These are phyloP conservation scores for Caradrina kadenii DNA, from an alignment of 2,888 invertebrate species.

Conservation along the genomic window DNA sequence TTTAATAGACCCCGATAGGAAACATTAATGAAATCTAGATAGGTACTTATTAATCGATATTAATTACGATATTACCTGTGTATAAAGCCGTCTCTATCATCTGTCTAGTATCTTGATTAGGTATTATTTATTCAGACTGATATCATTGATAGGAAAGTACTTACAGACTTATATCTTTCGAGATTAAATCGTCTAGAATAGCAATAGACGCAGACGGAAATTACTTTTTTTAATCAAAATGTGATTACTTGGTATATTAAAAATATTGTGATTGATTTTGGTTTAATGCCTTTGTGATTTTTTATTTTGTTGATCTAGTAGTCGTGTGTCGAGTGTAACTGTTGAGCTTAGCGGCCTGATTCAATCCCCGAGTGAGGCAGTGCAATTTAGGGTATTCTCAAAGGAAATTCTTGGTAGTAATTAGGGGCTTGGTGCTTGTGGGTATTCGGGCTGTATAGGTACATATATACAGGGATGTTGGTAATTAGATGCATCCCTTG, in stretches of 20 bases:
- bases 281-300: no score
- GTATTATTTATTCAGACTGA: slow-evolving; percentile 19
- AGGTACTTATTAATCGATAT: slow-evolving; percentile 21
- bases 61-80: slow-evolving; percentile 12
- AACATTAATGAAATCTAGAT: slow-evolving; percentile 9
- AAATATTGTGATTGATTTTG: neutral
- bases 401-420: no score
- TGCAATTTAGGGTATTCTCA: no score
- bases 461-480: no score
- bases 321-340: no score
- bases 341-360: neutral
- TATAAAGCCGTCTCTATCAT: slow-evolving; percentile 25
- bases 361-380: no score
- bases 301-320: neutral
- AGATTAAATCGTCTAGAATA: slow-evolving; percentile 34
- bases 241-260: neutral
- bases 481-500: no score
- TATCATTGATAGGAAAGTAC: slow-evolving; percentile 17
- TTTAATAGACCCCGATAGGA: neutral
- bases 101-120: slow-evolving; percentile 14
- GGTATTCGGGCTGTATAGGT: no score
- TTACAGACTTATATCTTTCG: neutral
- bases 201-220: slow-evolving; percentile 2
- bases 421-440: no score
- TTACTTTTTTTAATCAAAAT: neutral